Evolutionary conservation across 1,140 invertebrate genomes (phyloP), one percentile per base, ranked within the genome.

Genomic region (Calephelis virginiensis): DNA sequence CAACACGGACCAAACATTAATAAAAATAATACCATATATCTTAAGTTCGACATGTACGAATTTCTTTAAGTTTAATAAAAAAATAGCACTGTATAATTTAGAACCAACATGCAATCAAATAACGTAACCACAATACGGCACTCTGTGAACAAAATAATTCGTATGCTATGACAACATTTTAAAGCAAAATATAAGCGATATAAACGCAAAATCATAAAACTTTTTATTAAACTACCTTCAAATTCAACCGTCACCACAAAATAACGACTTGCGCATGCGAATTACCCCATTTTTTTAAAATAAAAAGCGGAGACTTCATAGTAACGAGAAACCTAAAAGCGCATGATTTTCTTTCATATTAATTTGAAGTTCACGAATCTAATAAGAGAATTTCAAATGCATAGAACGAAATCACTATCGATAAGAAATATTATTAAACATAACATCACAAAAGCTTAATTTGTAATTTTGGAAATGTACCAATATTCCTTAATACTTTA

Each of bases 361-460:
- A 62, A 73, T 70, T 73, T 74, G 67, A 73, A 67, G 71, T 72
- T 72, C 68, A 63, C 72, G 67, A 64, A 65, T 73, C 69, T 74
- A 77, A 77, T 68, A 65, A 74, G 71, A 75, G 69, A 73, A 76
- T 67, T 77, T 63, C 77, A 75, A 78, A 78, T 79, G 77, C 75
- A 77, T 66, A 77, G 64, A 76, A 82, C 70, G 74, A 66, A 80
- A 71, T 72, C 73, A 78, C 77, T 88, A 84, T 76, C 75, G 80
- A 82, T 86, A 84, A 76, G 76, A 82, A 81, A 79, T 43, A 43
- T 43, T 77, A 83, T 81, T 81, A 85, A 75, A 88, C 80, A 86
- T 86, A 85, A 91, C 88, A 91, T 91, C 86, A 91, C 88, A 90
- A 85, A 91, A 91, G 88, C 88, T 81, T 87, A 69, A 70, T 77